These are phyloP conservation scores for Macropus fuliginosus DNA, from an alignment of 2,797 vertebrate species.

Conservation along the genomic window DNA sequence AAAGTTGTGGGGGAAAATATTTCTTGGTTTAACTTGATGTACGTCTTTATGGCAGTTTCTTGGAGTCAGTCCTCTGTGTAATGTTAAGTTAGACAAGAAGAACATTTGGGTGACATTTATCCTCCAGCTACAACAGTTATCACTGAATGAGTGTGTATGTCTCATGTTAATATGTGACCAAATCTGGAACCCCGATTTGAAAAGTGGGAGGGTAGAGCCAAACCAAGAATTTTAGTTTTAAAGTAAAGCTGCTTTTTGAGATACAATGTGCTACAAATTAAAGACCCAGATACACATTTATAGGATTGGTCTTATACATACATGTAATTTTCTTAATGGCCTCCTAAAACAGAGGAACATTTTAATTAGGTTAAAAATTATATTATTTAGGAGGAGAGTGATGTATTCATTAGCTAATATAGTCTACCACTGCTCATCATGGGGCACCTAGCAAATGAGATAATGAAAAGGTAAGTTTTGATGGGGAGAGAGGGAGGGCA, in stretches of 20 bases:
- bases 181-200: neutral
- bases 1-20: conserved; percentile 48
- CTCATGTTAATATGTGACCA: neutral
- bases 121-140: conserved; percentile 13
- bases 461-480: neutral
- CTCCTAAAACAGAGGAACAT: neutral
- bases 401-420: neutral
- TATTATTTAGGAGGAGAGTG: neutral
- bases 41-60: conserved; percentile 41
- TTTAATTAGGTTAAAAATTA: conserved; percentile 41
- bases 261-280: neutral
- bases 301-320: neutral
- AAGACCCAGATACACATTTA: conserved; percentile 14
- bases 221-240: neutral
- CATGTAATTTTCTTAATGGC: conserved; percentile 32
- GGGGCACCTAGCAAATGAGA: neutral
- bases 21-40: conserved; percentile 55
- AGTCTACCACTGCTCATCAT: neutral
- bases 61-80: conserved; percentile 4
- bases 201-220: neutral
- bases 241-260: neutral
- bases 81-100: neutral
- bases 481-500: neutral
- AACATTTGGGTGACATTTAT: conserved; percentile 39
- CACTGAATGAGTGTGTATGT: conserved; percentile 10